These are phyloP conservation scores for Micromys minutus DNA, from an alignment of 2,113 vertebrate genomes.

Conservation along the genomic window DNA sequence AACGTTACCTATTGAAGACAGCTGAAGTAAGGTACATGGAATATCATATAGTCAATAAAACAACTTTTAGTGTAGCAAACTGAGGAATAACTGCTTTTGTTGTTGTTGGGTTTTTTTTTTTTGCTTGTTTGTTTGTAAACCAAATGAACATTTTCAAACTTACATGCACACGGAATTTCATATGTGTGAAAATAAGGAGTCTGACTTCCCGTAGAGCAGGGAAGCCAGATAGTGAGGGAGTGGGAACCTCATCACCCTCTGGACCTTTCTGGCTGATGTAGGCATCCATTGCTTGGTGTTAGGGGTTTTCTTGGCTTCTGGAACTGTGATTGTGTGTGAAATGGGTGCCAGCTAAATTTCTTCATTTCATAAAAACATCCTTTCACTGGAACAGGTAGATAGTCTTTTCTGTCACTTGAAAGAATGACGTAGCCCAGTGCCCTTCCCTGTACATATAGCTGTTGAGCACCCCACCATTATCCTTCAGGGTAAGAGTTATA, in stretches of 20 bases:
- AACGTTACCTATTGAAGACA: neutral
- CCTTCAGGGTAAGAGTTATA: neutral
- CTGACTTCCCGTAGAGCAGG: neutral
- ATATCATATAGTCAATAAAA: neutral
- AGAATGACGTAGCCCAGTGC: neutral
- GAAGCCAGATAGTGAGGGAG: neutral
- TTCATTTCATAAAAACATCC: neutral
- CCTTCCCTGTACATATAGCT: neutral
- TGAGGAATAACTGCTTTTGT: neutral
- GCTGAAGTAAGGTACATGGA: neutral
- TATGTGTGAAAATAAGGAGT: neutral
- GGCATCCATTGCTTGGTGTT: neutral
- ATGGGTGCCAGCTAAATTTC: neutral
- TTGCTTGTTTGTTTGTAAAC: neutral
- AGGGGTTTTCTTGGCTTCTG: neutral
- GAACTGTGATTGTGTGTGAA: neutral
- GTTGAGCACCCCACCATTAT: neutral
- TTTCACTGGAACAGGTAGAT: neutral
- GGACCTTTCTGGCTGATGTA: neutral
- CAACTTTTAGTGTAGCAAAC: neutral
- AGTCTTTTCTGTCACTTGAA: neutral
- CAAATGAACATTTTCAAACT: constrained; percentile 4
- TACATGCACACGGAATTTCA: neutral
- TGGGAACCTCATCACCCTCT: neutral
- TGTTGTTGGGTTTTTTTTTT: too few relatives aligned